phyloP scores from a whole-genome alignment of 2,888 invertebrate genomes.

The Pterostichus madidus region DNA sequence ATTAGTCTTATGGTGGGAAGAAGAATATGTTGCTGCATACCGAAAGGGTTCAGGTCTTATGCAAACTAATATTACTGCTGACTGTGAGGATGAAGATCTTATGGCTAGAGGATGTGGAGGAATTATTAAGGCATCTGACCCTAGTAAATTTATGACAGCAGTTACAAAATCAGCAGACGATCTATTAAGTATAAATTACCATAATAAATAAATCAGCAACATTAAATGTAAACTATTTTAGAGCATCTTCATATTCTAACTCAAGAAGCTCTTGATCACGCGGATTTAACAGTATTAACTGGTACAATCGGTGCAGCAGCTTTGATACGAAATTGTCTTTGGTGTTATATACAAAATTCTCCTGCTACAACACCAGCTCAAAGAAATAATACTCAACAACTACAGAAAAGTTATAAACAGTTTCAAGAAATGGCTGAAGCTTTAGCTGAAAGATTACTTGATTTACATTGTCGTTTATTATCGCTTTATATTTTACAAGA shows the following conservation, averaged over 20 bases:
- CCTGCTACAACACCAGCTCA: slow-evolving; percentile 70
- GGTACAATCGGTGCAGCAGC: slow-evolving; percentile 91
- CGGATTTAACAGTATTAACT: slow-evolving; percentile 88
- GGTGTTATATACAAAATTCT: slow-evolving; percentile 86
- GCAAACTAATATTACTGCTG: slow-evolving; percentile 77
- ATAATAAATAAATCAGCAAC: background rate
- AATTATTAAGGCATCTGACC: slow-evolving; percentile 87
- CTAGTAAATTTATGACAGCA: slow-evolving; percentile 86
- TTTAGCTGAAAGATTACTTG: slow-evolving; percentile 88
- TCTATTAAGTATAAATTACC: slow-evolving; percentile 79
- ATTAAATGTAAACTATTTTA: slow-evolving; percentile 71
- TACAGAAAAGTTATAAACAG: slow-evolving; percentile 83
- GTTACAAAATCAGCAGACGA: slow-evolving; percentile 86
- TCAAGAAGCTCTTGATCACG: slow-evolving; percentile 92
- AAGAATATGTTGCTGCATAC: slow-evolving; percentile 88
- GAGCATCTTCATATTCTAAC: slow-evolving; percentile 89
- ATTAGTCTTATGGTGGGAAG: slow-evolving; percentile 92
- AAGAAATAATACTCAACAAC: slow-evolving; percentile 68
- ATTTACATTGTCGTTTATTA: slow-evolving; percentile 88
- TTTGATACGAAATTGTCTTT: slow-evolving; percentile 87
- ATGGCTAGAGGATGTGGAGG: slow-evolving; percentile 77
- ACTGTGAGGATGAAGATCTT: slow-evolving; percentile 75
- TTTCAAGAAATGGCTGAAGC: slow-evolving; percentile 92
- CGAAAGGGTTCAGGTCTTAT: slow-evolving; percentile 82
- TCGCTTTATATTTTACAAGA: slow-evolving; percentile 91